These are phyloP conservation scores for Arizona elegans DNA, from an alignment of 2,113 vertebrate genomes.

Conservation along the genomic window DNA sequence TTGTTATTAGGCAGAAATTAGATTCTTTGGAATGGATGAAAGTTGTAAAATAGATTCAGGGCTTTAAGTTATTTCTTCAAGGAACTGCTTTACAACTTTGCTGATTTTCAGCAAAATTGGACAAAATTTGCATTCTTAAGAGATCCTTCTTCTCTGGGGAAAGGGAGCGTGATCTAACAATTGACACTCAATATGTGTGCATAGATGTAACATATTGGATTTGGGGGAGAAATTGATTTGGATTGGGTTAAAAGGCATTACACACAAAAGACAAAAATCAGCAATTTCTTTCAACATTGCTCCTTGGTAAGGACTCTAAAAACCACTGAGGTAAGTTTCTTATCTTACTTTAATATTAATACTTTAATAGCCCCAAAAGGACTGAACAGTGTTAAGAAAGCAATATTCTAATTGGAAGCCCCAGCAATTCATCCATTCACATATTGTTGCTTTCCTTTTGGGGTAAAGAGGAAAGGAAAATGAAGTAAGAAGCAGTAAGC, in stretches of 20 bases:
- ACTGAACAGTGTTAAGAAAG: background rate
- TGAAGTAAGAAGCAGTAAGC: background rate
- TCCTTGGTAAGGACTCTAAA: background rate
- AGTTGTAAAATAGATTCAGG: background rate
- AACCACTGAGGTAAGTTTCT: background rate
- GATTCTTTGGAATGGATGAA: background rate
- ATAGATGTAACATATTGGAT: background rate
- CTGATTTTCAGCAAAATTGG: background rate
- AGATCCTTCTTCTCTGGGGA: background rate
- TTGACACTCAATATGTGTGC: background rate
- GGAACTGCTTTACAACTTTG: background rate
- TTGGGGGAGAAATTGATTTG: background rate
- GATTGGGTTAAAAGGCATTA: background rate
- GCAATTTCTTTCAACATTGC: background rate
- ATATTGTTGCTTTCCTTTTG: background rate
- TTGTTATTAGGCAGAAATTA: background rate
- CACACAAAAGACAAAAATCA: background rate
- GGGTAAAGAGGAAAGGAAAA: background rate
- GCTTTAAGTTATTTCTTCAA: background rate
- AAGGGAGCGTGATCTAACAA: background rate
- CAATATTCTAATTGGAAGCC: background rate
- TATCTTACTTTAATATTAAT: background rate
- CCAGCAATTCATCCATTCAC: background rate
- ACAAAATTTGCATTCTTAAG: background rate
- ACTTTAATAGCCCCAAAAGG: background rate